A percentile compares a stretch with the other conserved stretches of the same genome.
These are phyloP conservation scores for Drosophila chauvacae DNA, from an alignment of 1,140 invertebrate genomes.

Conservation along the genomic window DNA sequence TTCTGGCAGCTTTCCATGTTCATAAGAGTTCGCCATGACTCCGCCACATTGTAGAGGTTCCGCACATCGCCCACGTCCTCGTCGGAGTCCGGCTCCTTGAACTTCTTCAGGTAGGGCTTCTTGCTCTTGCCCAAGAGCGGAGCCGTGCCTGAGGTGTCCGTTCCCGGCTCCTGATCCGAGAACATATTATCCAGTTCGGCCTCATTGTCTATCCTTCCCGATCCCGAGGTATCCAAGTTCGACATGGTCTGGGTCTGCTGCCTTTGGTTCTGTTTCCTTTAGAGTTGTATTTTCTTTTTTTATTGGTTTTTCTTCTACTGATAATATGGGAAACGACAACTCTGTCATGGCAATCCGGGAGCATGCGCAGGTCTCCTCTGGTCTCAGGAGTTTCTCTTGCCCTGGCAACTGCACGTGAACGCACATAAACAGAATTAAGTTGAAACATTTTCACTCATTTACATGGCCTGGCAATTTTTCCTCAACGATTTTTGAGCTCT, in stretches of 20 bases:
- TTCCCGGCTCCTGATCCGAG: slow-evolving; percentile 1
- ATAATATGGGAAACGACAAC: slow-evolving; percentile 13
- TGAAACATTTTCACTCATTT: slow-evolving; percentile 79
- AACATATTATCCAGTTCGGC: background rate
- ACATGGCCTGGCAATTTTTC: slow-evolving; percentile 70
- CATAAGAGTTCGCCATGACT: slow-evolving; percentile 72
- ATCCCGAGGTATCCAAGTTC: background rate
- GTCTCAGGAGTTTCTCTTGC: slow-evolving; percentile 30
- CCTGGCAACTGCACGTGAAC: slow-evolving; percentile 41
- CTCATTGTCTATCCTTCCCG: background rate
- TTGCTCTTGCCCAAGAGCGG: background rate
- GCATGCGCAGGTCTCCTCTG: slow-evolving; percentile 48
- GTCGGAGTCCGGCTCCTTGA: slow-evolving; percentile 60
- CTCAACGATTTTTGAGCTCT: slow-evolving; percentile 72
- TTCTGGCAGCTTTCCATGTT: slow-evolving; percentile 60
- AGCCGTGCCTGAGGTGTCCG: background rate
- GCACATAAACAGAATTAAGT: slow-evolving; percentile 69
- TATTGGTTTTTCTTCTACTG: slow-evolving; percentile 17
- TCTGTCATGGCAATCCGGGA: slow-evolving; percentile 63
- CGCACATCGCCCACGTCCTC: slow-evolving; percentile 52
- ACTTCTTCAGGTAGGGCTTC: slow-evolving; percentile 60
- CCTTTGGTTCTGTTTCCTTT: background rate
- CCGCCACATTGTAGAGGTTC: slow-evolving; percentile 59
- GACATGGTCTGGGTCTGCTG: background rate
- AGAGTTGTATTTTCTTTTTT: slow-evolving; percentile 7